Evolutionary conservation across 2,797 vertebrate species (phyloP).

Genomic region (Mastacembelus armatus): DNA sequence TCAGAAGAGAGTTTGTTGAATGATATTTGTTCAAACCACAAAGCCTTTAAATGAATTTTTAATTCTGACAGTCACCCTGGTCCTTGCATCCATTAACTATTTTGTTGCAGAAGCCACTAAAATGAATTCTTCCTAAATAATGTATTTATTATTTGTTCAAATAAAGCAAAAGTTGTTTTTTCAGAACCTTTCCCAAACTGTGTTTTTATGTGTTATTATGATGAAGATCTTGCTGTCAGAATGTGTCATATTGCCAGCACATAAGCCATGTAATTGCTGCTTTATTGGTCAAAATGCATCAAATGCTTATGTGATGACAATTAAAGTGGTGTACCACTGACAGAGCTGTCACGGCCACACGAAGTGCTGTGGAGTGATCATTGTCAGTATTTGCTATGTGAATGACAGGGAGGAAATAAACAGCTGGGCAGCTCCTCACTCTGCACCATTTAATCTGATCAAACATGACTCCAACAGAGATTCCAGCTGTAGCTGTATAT

Average conservation of each 20-base stretch:
- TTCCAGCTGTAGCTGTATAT: too few relatives aligned
- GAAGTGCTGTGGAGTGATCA: too few relatives aligned
- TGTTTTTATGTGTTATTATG: background rate
- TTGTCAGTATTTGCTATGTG: too few relatives aligned
- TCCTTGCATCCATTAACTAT: background rate
- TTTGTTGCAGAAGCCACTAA: conserved; percentile 12
- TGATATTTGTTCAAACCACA: background rate
- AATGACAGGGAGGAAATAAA: too few relatives aligned
- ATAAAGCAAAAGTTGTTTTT: conserved; percentile 63
- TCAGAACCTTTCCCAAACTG: background rate
- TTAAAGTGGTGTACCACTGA: too few relatives aligned
- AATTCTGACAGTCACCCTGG: background rate
- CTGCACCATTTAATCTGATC: too few relatives aligned
- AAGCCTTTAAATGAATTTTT: conserved; percentile 10
- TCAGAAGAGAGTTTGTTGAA: background rate
- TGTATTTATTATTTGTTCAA: conserved; percentile 52
- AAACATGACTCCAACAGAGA: too few relatives aligned
- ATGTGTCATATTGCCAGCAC: background rate
- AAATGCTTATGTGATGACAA: too few relatives aligned
- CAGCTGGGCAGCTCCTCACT: too few relatives aligned
- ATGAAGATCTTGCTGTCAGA: background rate
- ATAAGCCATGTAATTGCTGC: too few relatives aligned
- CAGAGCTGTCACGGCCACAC: too few relatives aligned
- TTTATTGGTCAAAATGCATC: too few relatives aligned
- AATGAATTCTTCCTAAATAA: conserved; percentile 10